Evolutionary conservation across 2,888 invertebrate species (phyloP).

Genomic region (Cepaea hortensis): DNA sequence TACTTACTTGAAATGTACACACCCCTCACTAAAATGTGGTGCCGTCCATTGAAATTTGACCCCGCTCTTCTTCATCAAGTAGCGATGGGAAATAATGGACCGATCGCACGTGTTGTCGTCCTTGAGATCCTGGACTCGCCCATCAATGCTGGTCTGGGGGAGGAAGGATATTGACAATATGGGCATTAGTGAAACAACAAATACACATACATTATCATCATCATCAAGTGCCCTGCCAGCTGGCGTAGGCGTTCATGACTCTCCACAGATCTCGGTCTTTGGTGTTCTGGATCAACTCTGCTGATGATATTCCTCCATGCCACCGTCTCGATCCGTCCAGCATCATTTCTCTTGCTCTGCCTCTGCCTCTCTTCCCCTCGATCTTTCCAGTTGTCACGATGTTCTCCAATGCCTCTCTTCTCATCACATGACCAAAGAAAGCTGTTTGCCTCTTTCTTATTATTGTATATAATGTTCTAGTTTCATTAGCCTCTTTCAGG

Average conservation of each 20-base stretch:
- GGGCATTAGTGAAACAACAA: background rate
- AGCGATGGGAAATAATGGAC: conserved; percentile 86
- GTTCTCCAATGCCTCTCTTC: background rate
- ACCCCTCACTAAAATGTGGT: conserved; percentile 86
- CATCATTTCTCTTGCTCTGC: no score
- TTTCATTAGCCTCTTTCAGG: no score
- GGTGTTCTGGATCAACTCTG: no score
- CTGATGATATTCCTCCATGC: no score
- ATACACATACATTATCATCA: background rate
- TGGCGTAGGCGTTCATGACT: no score
- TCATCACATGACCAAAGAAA: no score
- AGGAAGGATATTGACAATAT: background rate
- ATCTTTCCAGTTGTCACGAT: background rate
- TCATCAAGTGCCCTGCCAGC: no score
- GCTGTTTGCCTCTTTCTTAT: no score
- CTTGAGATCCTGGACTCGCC: conserved; percentile 57
- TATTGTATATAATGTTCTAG: no score
- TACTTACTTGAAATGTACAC: conserved; percentile 87
- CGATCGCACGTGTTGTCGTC: conserved; percentile 81
- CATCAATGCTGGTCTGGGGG: conserved; percentile 52
- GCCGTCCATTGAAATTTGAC: conserved; percentile 91
- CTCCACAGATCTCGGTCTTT: no score
- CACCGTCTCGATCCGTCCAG: no score
- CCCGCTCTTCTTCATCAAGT: conserved; percentile 86
- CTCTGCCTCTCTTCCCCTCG: no score